Percentiles rank a stretch among this genome's conserved stretches.
phyloP scores from a whole-genome alignment of 1,140 invertebrate genomes.

The Galleria mellonella region DNA sequence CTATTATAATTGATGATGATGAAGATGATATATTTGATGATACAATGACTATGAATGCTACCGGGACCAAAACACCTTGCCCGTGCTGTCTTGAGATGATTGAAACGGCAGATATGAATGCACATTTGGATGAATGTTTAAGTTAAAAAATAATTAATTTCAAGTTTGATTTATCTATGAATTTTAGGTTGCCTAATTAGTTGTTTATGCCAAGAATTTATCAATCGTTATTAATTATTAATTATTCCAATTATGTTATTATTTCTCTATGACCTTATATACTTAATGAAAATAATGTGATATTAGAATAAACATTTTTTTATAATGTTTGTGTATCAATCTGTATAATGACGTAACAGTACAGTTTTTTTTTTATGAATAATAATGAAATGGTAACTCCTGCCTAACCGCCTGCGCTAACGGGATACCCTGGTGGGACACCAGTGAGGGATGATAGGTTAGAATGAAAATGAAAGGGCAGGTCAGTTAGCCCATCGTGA shows the following conservation, averaged over 20 bases:
- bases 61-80: constrained; percentile 64
- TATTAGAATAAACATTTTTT: constrained; percentile 27
- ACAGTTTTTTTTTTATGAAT: too few species aligned
- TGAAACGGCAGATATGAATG: constrained; percentile 57
- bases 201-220: constrained; percentile 5
- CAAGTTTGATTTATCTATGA: too few species aligned
- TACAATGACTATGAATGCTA: constrained; percentile 39
- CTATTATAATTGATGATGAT: constrained; percentile 47
- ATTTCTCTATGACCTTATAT: constrained; percentile 1
- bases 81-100: constrained; percentile 63
- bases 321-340: too few species aligned
- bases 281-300: constrained; percentile 12
- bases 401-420: too few species aligned
- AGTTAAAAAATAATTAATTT: constrained; percentile 14
- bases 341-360: too few species aligned
- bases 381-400: too few species aligned
- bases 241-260: constrained; percentile 3
- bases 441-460: too few species aligned
- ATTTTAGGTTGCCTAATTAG: constrained; percentile 4
- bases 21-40: constrained; percentile 50
- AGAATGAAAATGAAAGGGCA: too few species aligned
- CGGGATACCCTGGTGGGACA: too few species aligned
- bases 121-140: constrained; percentile 59
- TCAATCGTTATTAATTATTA: background rate
- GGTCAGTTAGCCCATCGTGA: too few species aligned